phyloP scores from a whole-genome alignment of 2,113 vertebrate genomes.

The Sterna hirundo region DNA sequence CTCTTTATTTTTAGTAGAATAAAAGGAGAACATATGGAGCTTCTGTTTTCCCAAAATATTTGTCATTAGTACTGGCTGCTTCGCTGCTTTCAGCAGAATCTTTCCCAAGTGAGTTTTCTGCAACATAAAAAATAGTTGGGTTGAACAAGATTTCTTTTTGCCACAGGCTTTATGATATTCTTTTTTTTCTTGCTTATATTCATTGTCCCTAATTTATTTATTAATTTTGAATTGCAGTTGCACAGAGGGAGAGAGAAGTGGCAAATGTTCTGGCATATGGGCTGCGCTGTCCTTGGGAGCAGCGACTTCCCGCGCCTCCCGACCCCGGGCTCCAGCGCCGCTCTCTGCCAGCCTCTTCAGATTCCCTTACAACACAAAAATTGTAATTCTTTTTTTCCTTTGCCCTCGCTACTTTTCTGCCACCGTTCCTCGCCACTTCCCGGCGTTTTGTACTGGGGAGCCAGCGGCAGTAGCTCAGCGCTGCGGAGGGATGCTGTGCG shows the following conservation, averaged over 20 bases:
- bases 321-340: background rate
- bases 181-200: background rate
- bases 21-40: background rate
- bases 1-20: background rate
- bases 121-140: background rate
- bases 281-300: background rate
- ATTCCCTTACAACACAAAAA: background rate
- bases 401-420: background rate
- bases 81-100: background rate
- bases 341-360: background rate
- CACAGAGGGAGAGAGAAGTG: background rate
- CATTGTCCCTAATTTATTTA: background rate
- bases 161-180: background rate
- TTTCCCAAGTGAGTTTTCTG: constrained; percentile 28
- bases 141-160: background rate
- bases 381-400: background rate
- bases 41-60: constrained; percentile 46
- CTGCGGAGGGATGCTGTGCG: background rate
- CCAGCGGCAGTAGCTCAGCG: background rate
- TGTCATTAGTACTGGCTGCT: constrained; percentile 12
- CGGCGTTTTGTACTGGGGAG: background rate
- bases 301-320: background rate
- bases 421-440: background rate
- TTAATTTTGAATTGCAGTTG: background rate
- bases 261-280: constrained; percentile 51